phyloP scores from a whole-genome alignment of 2,888 invertebrate species.

The Chirona hameri region DNA sequence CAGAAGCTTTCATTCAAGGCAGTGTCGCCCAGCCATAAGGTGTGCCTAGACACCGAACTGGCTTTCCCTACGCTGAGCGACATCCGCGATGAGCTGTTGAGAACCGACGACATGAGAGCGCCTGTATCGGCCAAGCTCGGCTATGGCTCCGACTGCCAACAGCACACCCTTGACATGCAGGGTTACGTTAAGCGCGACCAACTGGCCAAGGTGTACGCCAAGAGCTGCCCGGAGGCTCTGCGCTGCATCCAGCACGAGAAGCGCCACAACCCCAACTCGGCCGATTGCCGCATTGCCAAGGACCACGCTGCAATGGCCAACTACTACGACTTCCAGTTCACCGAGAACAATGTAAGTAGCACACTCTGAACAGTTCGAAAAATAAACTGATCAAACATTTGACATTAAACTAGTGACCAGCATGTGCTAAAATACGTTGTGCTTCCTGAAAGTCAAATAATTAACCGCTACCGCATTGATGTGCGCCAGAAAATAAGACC shows the following conservation, averaged over 20 bases:
- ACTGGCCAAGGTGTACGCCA: neutral
- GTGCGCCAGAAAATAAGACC: neutral
- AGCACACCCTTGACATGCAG: neutral
- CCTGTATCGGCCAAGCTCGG: neutral
- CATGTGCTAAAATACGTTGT: neutral
- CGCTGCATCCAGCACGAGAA: neutral
- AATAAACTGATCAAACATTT: neutral
- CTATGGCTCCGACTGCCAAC: neutral
- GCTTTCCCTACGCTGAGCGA: neutral
- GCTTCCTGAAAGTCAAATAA: too few species aligned
- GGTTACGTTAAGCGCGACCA: neutral
- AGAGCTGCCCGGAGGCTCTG: neutral
- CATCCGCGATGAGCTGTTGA: neutral
- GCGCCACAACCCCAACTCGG: neutral
- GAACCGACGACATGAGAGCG: too few species aligned
- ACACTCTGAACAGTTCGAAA: neutral
- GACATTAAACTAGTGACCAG: neutral
- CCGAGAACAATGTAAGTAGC: neutral
- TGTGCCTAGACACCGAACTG: neutral
- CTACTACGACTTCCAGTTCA: neutral
- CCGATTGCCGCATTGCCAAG: slow-evolving; percentile 14
- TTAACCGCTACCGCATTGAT: neutral
- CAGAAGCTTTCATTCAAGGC: neutral
- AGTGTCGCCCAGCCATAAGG: neutral
- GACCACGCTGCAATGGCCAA: slow-evolving; percentile 5